Evolutionary conservation across 2,113 vertebrate species (phyloP).

Genomic region (Chionis minor): DNA sequence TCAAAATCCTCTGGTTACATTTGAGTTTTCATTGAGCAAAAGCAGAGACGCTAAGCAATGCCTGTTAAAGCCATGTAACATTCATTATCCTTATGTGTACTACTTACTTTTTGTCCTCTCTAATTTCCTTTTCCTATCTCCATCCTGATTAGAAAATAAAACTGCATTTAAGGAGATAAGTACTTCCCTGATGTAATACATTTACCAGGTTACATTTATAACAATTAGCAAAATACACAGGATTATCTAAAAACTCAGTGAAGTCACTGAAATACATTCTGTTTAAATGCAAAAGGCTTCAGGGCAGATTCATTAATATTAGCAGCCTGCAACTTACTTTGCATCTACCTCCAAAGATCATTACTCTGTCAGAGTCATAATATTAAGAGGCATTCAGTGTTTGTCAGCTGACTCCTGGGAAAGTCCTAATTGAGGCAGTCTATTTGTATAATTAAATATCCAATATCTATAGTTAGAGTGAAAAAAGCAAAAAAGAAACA

Average conservation of each 20-base stretch:
- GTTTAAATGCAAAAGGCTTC: not conserved
- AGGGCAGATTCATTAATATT: not conserved
- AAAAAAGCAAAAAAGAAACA: not conserved
- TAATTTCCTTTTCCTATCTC: constrained; percentile 20
- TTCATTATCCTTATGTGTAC: not conserved
- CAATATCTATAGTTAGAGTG: not conserved
- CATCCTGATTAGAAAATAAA: constrained; percentile 1
- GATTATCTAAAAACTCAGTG: not conserved
- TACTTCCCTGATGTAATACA: not conserved
- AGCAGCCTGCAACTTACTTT: not conserved
- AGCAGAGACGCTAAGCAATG: not conserved
- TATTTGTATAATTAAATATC: not conserved
- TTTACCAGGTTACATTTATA: not conserved
- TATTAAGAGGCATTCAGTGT: not conserved
- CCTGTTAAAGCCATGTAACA: not conserved
- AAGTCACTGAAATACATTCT: not conserved
- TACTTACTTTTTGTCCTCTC: not conserved
- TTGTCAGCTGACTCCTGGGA: not conserved
- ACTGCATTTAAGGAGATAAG: not conserved
- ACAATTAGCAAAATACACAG: constrained; percentile 19
- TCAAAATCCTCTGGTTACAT: not conserved
- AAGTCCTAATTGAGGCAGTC: not conserved
- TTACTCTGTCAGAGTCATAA: not conserved
- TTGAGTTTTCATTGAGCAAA: not conserved
- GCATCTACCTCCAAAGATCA: not conserved